Evolutionary conservation across 2,113 vertebrate species (phyloP), one percentile per base, ranked within the genome.

Genomic region (Psilopsiagon aymara): DNA sequence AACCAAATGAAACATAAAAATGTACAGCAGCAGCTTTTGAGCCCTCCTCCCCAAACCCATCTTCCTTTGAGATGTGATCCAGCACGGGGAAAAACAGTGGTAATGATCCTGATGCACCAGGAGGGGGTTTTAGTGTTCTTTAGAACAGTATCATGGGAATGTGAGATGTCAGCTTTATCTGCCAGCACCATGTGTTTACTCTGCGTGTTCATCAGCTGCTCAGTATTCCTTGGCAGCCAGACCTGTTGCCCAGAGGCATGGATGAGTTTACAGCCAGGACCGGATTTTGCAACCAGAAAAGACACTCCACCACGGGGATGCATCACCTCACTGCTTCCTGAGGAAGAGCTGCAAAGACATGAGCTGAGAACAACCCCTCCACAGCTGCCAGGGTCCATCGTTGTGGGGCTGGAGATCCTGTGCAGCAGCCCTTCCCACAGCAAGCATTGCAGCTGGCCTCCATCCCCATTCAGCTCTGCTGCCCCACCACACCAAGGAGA

Each of bases 381-480:
- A 1, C 1, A 0, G 41, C 60, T 71, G 69, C 57, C 62, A 3
- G 37, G 28, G 17, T 3, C 11, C 5, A 1, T 31, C 29, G 33
- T 7, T 28, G 39, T 2, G 13, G 24, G 39, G 51, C 1, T 4
- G 33, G 35, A 47, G 55, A 17, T 71, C 33, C 52, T 7, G 9
- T 9, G 5, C 29, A 13, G 4, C 13, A 15, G 18, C 39, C 67
- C 8, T 44, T 62, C 35, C 70, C 25, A 2, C 51, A 4, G 11
- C 0, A 2, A 43, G 64, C 60, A 1, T 41, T 0, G 2, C 1
- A 0, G 31, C 57, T 59, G 33, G 57, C 57, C 57, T 59, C 57
- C 24, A 24, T 23, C 21, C 33, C 57, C 21, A 5, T n/a, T 18
- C 55, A 27, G 25, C 18, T 47, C 44, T 7, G 23, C 5, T 19